A percentile compares a stretch with the other conserved stretches of the same genome.
Evolutionary conservation across 2,797 vertebrate species (phyloP).

Genomic region (Brachymystax lenok): DNA sequence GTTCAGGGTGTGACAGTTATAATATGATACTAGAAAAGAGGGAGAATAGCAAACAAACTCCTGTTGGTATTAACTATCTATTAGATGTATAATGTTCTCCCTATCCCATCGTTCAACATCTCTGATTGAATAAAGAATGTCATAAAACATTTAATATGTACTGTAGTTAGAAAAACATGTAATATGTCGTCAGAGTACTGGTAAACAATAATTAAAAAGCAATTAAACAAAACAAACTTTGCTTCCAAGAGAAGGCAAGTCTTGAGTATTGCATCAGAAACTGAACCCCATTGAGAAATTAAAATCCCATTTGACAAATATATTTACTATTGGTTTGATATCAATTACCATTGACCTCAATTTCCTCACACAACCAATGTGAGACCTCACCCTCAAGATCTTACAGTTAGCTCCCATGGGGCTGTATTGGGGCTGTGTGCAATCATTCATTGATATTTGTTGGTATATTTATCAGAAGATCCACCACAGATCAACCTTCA

Average conservation of each 20-base stretch:
- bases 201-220: constrained; percentile 27
- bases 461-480: not conserved
- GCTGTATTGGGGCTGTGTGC: not conserved
- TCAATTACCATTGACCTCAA: not conserved
- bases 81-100: not conserved
- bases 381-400: not conserved
- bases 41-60: not conserved
- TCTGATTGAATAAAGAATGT: not conserved
- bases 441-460: not conserved
- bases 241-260: constrained; percentile 4
- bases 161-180: constrained; percentile 19
- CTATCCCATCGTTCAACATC: not conserved
- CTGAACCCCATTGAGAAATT: constrained; percentile 4
- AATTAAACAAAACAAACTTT: constrained; percentile 28
- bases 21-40: not conserved
- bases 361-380: not conserved
- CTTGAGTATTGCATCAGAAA: constrained; percentile 14
- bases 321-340: not conserved
- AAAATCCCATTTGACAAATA: constrained; percentile 3
- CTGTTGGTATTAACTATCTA: too few relatives aligned
- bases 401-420: not conserved
- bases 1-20: not conserved
- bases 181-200: constrained; percentile 18
- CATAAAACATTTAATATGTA: constrained; percentile 5
- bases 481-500: not conserved